Percentiles rank a stretch among this genome's conserved stretches.
These are phyloP conservation scores for Phrynosoma blainvillii DNA, from an alignment of 2,113 vertebrate species.

Conservation along the genomic window DNA sequence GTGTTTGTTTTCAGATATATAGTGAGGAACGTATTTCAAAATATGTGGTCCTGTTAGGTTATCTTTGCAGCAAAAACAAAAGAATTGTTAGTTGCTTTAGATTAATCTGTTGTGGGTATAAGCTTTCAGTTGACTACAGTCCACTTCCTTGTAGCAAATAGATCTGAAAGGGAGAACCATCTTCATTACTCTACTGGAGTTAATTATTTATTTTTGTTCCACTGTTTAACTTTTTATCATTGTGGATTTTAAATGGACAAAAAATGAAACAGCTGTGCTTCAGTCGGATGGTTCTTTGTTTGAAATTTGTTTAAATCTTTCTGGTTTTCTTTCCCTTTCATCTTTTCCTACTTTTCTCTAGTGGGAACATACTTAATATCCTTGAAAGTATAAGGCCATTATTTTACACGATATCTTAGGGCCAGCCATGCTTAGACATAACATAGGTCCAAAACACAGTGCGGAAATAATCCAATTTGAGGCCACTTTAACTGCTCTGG, in stretches of 20 bases:
- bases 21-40: conserved; percentile 40
- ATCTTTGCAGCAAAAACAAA: neutral
- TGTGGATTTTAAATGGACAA: accelerated
- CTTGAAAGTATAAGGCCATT: conserved; percentile 21
- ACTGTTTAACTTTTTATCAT: neutral
- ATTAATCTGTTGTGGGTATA: neutral
- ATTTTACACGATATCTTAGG: conserved; percentile 37
- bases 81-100: neutral
- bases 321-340: neutral
- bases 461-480: no score
- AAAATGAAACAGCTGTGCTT: neutral
- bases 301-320: conserved; percentile 3
- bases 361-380: conserved; percentile 39
- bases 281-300: neutral
- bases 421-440: conserved; percentile 46
- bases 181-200: neutral
- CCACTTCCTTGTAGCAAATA: neutral
- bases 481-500: no score
- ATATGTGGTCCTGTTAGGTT: neutral
- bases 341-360: conserved; percentile 17
- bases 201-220: neutral
- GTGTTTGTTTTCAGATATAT: conserved; percentile 14
- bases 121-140: neutral
- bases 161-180: conserved; percentile 6
- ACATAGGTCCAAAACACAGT: no score